Base-by-base conservation (phyloP, 2,797 vertebrate genomes). In the Gobio occitaniae region DNA sequence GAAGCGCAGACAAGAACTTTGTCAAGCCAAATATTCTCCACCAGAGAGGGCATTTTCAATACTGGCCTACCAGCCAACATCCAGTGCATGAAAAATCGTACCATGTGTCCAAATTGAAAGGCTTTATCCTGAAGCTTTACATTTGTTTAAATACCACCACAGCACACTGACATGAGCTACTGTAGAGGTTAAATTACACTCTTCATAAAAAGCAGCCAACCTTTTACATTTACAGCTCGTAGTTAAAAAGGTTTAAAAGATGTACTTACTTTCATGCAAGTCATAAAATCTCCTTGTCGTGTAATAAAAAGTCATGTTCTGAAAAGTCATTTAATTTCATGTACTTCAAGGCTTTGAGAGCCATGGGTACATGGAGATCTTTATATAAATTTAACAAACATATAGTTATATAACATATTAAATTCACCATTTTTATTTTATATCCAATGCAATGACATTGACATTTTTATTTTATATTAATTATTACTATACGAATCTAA, bases 211-310 rank as follows among this genome's bases (percentile, higher is more conserved):
- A 69, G 25, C 21, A 54, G 25, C 32, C 12, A 12, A 54, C 71
- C 59, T 76, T 76, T 83, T 76, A 52, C 16, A 54, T 76, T 78
- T 77, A 76, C 61, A 54, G 36, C 32, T 78, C 59, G 25, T 8
- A 48, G 48, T 77, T 78, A 78, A 78, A 32, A 50, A 69, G 38
- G 25, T 82, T 83, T 52, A 66, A 77, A 76, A 52, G n/a, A 72
- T 41, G 32, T 63, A 12, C n/a, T 25, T 48, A 19, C 47, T 68
- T 56, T 76, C 48, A 8, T 54, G 32, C 32, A 44, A 69, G 63
- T 32, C n/a, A 59, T 84, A 69, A 68, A 84, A 69, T n/a, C 32
- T n/a, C 8, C 50, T 56, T 76, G 72, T 68, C 41, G 78, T 36
- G 11, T 36, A 52, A 66, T 50, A 41, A 68, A 56, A 76, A 25